These are phyloP conservation scores for Mohoua ochrocephala DNA, from an alignment of 2,113 vertebrate genomes.

Conservation along the genomic window DNA sequence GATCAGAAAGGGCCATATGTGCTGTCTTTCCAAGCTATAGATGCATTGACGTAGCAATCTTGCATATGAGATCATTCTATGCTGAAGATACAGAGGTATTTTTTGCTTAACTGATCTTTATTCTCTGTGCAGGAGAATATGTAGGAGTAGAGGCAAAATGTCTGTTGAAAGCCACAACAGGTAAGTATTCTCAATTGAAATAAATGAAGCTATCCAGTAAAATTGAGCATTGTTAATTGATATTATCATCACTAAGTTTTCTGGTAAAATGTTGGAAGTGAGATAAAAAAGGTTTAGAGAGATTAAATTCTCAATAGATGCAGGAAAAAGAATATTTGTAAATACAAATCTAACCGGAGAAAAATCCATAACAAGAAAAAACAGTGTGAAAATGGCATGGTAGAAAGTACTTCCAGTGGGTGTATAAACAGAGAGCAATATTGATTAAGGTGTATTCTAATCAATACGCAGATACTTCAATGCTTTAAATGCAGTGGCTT, in stretches of 20 bases:
- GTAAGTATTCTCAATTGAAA: not conserved
- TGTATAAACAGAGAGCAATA: conserved; percentile 53
- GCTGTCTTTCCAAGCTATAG: not conserved
- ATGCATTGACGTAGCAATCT: not conserved
- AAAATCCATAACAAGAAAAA: conserved; percentile 36
- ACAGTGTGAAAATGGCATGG: not conserved
- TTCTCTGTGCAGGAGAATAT: not conserved
- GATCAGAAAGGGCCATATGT: not conserved
- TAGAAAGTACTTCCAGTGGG: conserved; percentile 17
- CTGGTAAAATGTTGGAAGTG: not conserved
- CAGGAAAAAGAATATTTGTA: not conserved
- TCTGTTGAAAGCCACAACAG: not conserved
- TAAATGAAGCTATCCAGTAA: not conserved
- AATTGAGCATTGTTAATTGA: not conserved
- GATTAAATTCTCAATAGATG: not conserved
- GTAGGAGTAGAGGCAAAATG: not conserved
- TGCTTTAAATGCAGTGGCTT: conserved; percentile 35
- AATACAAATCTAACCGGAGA: not conserved
- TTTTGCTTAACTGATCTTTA: not conserved
- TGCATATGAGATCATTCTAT: not conserved
- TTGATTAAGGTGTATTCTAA: conserved; percentile 67
- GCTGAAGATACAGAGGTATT: not conserved
- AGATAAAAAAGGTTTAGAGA: not conserved
- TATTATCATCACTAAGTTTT: not conserved
- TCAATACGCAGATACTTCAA: conserved; percentile 52